A percentile compares a stretch with the other conserved stretches of the same genome.
Conservation (phyloP, 2,888 invertebrate species). For the Alloplasta piceator region DNA sequence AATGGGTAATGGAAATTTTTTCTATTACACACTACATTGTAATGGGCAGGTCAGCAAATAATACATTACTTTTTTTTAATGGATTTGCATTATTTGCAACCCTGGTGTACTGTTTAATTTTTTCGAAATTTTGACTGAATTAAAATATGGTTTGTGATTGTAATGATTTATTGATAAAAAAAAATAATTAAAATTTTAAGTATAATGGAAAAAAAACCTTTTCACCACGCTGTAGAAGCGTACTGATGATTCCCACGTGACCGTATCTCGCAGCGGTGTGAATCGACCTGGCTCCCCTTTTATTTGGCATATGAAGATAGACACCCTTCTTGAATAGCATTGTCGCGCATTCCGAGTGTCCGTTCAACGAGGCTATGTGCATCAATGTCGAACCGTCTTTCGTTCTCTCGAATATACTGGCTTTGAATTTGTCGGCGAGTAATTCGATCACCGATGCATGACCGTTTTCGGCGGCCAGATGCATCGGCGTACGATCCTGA, state of each 20-base stretch:
- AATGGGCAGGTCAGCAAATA: too few species aligned
- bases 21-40: too few species aligned
- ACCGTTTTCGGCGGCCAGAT: conserved; percentile 98
- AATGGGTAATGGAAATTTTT: too few species aligned
- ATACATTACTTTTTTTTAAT: too few species aligned
- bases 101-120: too few species aligned
- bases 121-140: too few species aligned
- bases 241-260: conserved; percentile 98
- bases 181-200: too few species aligned
- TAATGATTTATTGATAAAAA: too few species aligned
- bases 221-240: conserved; percentile 97
- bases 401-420: conserved; percentile 97
- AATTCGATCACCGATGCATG: conserved; percentile 98
- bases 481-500: conserved; percentile 98
- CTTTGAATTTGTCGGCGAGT: conserved; percentile 98
- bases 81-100: too few species aligned
- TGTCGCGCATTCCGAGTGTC: conserved; percentile 99
- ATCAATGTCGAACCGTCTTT: conserved; percentile 99
- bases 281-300: conserved; percentile 97
- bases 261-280: conserved; percentile 99
- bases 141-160: too few species aligned
- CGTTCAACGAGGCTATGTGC: conserved; percentile 98
- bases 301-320: conserved; percentile 99
- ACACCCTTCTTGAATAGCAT: conserved; percentile 99
- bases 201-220: conserved; percentile 86